Base-by-base conservation (phyloP, 2,113 vertebrate genomes). In the Phrynosoma blainvillii region DNA sequence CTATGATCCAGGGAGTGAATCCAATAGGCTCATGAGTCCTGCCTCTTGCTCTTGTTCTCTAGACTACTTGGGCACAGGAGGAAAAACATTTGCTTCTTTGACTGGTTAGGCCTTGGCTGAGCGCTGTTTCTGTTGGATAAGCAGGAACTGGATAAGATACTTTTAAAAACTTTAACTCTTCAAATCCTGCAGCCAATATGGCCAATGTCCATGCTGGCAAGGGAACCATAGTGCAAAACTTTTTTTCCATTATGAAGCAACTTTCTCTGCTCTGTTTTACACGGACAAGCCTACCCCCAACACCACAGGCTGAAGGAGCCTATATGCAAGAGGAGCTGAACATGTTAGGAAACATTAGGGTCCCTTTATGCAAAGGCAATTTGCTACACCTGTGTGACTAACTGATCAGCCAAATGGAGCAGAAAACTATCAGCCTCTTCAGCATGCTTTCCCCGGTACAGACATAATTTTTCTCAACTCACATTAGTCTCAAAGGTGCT, bases 261-360 rank as follows among this genome's bases (percentile, higher is more conserved):
- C 16, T 18, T 27, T 52, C 11, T 40, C 5, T 7, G 77, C 21
- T 18, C 62, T 23, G 62, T 18, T 68, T 36, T 40, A 79, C 25
- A 68, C 6, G 2, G 13, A 27, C 3, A 47, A 27, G 10, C 8
- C 23, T 23, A 56, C 27, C 14, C 6, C 3, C 27, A 0, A 12
- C 66, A 42, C 14, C 32, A 77, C 56, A 75, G 71, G 27, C 30
- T 1, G 1, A 12, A 1, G 73, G 23, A 18, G n/a, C 52, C 9
- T 9, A 23, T 42, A 40, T n/a, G 21, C 12, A 0, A 0, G 21
- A 70, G 5, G 30, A 21, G 7, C 18, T 11, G 2, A 0, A 0
- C 2, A 2, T 54, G 30, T 0, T 6, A 27, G 32, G 1, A 78
- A 81, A 13, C 1, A 18, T 18, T 79, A 42, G 0, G 0, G 27